A percentile compares a stretch with the other conserved stretches of the same genome.
These are phyloP conservation scores for crab-eating macaque (Macaca fascicularis) DNA, from an alignment of 2,113 vertebrate species.

Conservation along the genomic window DNA sequence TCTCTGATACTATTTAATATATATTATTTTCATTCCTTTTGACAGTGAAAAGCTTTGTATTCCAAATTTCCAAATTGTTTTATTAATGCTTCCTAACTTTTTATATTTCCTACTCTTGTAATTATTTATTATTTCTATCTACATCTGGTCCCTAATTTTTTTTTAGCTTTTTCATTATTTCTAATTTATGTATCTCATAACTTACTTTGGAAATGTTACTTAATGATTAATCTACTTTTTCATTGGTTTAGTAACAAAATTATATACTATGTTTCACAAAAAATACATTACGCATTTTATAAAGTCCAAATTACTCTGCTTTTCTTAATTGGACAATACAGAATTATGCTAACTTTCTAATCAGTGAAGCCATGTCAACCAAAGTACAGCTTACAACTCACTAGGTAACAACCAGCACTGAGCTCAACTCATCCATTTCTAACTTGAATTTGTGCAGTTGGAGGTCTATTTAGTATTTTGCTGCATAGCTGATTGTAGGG, in stretches of 20 bases:
- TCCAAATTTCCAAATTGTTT: neutral
- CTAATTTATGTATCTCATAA: neutral
- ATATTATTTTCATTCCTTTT: conserved; percentile 4
- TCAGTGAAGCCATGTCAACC: neutral
- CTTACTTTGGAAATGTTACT: neutral
- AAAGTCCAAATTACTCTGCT: neutral
- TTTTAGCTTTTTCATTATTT: neutral
- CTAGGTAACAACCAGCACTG: neutral
- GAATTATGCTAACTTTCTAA: conserved; percentile 1
- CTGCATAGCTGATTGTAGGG: conserved; percentile 25
- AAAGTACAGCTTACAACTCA: neutral
- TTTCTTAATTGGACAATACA: neutral
- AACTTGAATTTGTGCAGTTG: conserved; percentile 20
- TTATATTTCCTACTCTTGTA: neutral
- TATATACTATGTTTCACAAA: neutral
- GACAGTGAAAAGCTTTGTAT: neutral
- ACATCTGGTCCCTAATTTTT: neutral
- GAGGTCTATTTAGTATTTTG: conserved; percentile 15
- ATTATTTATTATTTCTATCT: conserved; percentile 26
- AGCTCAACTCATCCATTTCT: neutral
- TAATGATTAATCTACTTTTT: conserved; percentile 29
- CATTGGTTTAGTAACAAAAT: neutral
- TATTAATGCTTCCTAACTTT: neutral
- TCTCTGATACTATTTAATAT: neutral
- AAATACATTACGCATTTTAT: neutral